A percentile compares a stretch with the other conserved stretches of the same genome.
Conservation (phyloP, 2,113 vertebrate species). For the Pseudorasbora parva region DNA sequence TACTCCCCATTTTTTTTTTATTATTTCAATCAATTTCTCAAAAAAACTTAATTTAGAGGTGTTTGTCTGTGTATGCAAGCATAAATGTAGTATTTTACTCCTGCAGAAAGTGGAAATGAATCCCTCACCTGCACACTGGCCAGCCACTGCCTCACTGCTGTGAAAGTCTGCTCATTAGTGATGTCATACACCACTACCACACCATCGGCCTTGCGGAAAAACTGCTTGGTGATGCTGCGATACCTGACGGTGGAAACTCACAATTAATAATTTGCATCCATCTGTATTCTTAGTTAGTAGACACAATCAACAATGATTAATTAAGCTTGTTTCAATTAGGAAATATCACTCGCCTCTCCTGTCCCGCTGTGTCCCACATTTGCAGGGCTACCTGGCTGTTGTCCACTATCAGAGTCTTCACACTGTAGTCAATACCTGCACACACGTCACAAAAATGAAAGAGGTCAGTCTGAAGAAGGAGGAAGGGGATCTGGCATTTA, state of each 20-base stretch:
- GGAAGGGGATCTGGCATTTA: neutral
- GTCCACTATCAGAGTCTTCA: conserved; percentile 87
- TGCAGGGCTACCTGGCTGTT: conserved; percentile 84
- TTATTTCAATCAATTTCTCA: neutral
- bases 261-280: neutral
- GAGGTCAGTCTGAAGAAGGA: neutral
- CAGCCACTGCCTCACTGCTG: conserved; percentile 87
- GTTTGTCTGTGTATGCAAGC: neutral
- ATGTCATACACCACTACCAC: conserved; percentile 91
- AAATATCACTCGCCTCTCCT: conserved; percentile 80
- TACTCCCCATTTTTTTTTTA: too few species aligned
- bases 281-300: neutral
- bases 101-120: neutral
- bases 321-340: neutral
- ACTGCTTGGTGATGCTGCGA: conserved; percentile 92
- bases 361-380: conserved; percentile 94
- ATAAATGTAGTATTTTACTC: neutral
- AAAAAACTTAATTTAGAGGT: neutral
- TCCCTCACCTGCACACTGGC: conserved; percentile 84
- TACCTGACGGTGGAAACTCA: conserved; percentile 75
- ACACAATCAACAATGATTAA: neutral
- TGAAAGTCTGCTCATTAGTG: conserved; percentile 83
- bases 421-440: conserved; percentile 89
- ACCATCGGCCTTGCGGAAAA: conserved; percentile 92
- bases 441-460: neutral